A percentile compares a stretch with the other conserved stretches of the same genome.
Evolutionary conservation across 2,113 vertebrate genomes (phyloP).

Genomic region (Rostratula benghalensis): DNA sequence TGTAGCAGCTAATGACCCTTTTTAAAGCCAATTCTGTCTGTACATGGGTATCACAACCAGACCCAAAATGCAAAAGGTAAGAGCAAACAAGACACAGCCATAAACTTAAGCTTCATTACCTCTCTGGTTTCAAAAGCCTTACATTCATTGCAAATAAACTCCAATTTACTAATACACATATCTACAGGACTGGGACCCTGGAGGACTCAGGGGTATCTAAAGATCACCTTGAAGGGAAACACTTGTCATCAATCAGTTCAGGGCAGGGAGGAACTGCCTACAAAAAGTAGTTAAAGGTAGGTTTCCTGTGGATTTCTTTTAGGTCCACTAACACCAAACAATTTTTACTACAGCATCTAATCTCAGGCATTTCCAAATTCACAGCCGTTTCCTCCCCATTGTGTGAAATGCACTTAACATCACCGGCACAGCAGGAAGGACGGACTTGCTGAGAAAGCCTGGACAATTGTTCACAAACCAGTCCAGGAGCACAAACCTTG

Average conservation of each 20-base stretch:
- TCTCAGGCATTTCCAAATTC: not conserved
- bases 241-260: accelerated
- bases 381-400: not conserved
- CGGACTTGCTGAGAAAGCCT: not conserved
- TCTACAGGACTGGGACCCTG: not conserved
- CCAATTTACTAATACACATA: not conserved
- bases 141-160: not conserved
- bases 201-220: not conserved
- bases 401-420: not conserved
- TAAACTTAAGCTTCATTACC: not conserved
- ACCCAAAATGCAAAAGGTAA: not conserved
- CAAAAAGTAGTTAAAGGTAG: not conserved
- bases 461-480: not conserved
- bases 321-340: not conserved
- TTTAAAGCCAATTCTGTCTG: not conserved
- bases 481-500: not conserved
- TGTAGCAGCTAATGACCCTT: not conserved
- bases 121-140: not conserved
- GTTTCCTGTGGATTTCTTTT: not conserved
- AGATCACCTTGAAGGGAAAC: not conserved
- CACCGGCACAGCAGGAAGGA: not conserved
- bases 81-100: not conserved
- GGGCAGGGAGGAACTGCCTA: not conserved
- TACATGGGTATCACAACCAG: not conserved
- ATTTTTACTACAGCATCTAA: not conserved